Conservation (phyloP, 2,888 invertebrate genomes). For the Sphinx pinastri region DNA sequence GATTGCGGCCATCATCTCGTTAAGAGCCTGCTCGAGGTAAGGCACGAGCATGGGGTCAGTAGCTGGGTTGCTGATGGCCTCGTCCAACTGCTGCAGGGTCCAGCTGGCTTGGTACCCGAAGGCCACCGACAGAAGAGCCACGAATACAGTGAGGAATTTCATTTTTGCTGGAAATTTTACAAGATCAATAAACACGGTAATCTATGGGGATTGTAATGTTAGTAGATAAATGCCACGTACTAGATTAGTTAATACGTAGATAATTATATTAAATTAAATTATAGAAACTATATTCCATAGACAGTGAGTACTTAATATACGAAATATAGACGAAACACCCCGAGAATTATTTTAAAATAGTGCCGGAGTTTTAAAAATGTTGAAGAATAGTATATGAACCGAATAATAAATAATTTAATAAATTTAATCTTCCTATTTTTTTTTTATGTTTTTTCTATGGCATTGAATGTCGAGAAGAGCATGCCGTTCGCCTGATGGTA, state of each 20-base stretch:
- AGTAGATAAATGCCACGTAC: background rate
- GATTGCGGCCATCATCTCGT: constrained; percentile 52
- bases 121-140: constrained; percentile 39
- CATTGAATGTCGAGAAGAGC: too few relatives aligned
- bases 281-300: too few relatives aligned
- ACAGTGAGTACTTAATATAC: too few relatives aligned
- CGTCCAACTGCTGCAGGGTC: constrained; percentile 54
- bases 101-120: constrained; percentile 39
- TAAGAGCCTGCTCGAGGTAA: constrained; percentile 53
- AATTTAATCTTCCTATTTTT: too few relatives aligned
- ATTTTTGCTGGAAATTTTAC: constrained; percentile 42
- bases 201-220: background rate
- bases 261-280: too few relatives aligned
- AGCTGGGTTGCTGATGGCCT: constrained; percentile 53
- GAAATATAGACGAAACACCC: too few relatives aligned
- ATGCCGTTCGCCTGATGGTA: too few relatives aligned
- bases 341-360: too few relatives aligned
- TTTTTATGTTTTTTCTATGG: too few relatives aligned
- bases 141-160: constrained; percentile 68
- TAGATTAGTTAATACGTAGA: background rate
- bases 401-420: too few relatives aligned
- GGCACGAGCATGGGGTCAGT: constrained; percentile 53
- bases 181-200: background rate
- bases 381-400: too few relatives aligned
- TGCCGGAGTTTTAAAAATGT: too few relatives aligned